phyloP scores from a whole-genome alignment of 1,140 invertebrate genomes.

The Aradophagus sp. region DNA sequence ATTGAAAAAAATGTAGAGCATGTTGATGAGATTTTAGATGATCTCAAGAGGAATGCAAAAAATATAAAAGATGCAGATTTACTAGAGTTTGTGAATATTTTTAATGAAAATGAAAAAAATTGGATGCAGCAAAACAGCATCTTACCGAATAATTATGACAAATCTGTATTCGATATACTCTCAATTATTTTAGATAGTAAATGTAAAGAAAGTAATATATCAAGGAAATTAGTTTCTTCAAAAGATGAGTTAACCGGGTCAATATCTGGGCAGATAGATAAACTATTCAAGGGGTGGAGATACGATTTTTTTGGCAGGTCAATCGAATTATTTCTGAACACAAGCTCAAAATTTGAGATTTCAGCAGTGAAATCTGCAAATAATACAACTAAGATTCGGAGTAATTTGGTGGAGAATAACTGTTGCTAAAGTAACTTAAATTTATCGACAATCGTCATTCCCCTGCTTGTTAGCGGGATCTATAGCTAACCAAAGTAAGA shows the following conservation, averaged over 20 bases:
- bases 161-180: conserved; percentile 2
- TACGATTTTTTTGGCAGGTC: conserved; percentile 3
- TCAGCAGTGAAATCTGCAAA: conserved; percentile 4
- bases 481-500: too few relatives aligned
- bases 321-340: conserved; percentile 2
- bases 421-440: neutral
- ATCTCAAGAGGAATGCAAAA: conserved; percentile 3
- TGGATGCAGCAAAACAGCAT: conserved; percentile 2
- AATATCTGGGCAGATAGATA: conserved; percentile 3
- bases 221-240: conserved; percentile 4
- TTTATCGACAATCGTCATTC: too few relatives aligned
- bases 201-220: conserved; percentile 4
- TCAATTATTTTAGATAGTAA: conserved; percentile 4
- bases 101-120: conserved; percentile 2
- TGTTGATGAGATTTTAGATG: conserved; percentile 4
- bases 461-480: too few relatives aligned
- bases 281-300: conserved; percentile 2
- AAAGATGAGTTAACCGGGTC: conserved; percentile 4
- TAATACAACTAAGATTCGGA: conserved; percentile 2
- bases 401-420: neutral
- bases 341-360: conserved; percentile 4
- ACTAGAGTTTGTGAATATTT: conserved; percentile 4
- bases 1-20: conserved; percentile 3
- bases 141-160: conserved; percentile 1
- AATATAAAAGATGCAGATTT: conserved; percentile 4